Conservation (phyloP, 2,888 invertebrate species). For the Hartigia nigra region DNA sequence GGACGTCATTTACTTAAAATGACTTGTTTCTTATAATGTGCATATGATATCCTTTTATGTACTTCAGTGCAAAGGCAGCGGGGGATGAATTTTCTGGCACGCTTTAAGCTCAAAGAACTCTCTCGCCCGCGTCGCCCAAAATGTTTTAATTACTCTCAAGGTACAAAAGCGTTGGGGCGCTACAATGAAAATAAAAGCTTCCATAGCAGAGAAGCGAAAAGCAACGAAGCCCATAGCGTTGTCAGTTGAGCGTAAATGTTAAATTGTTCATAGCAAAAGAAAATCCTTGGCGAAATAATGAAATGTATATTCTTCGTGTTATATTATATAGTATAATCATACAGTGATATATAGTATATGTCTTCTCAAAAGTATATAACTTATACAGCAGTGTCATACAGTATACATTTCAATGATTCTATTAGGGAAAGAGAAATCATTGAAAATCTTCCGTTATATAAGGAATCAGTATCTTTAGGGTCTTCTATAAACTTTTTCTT, state of each 20-base stretch:
- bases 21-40: not conserved
- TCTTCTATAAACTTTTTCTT: not conserved
- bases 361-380: not conserved
- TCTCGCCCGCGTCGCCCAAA: slow-evolving; percentile 33
- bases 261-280: slow-evolving; percentile 28
- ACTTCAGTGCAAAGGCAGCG: slow-evolving; percentile 14
- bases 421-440: not conserved
- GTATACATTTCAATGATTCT: not conserved
- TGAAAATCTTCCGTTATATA: not conserved
- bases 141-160: slow-evolving; percentile 55
- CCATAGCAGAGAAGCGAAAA: slow-evolving; percentile 31
- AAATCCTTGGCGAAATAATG: slow-evolving; percentile 25
- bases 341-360: no score
- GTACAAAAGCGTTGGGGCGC: slow-evolving; percentile 43
- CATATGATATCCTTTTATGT: slow-evolving; percentile 19
- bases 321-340: not conserved
- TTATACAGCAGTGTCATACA: not conserved
- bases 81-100: slow-evolving; percentile 43
- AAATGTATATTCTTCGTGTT: not conserved
- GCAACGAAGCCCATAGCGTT: slow-evolving; percentile 34
- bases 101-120: slow-evolving; percentile 46
- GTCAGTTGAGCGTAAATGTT: slow-evolving; percentile 36
- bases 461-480: not conserved
- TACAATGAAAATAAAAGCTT: slow-evolving; percentile 33
- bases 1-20: not conserved